Evolutionary conservation across 2,797 vertebrate genomes (phyloP).

Genomic region (Muraenolepis orangiensis): DNA sequence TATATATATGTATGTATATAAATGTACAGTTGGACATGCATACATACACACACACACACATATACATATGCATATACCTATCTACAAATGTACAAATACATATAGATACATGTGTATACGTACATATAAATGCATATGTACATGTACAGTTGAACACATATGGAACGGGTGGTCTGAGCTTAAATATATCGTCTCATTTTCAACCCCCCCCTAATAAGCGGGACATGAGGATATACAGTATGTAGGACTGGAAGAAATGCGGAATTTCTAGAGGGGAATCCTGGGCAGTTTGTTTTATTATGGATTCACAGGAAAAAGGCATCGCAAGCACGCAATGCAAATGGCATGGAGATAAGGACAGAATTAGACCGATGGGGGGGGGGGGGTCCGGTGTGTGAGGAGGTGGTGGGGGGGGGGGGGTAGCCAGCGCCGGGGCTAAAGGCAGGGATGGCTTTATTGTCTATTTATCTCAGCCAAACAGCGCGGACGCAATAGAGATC

Average conservation of each 20-base stretch:
- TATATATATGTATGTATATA: too few species aligned
- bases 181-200: not conserved
- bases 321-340: not conserved
- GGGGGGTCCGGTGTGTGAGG: too few species aligned
- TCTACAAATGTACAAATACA: too few species aligned
- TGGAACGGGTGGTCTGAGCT: not conserved
- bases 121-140: not conserved
- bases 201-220: not conserved
- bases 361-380: slow-evolving; percentile 15
- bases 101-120: too few species aligned
- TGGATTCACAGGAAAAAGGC: not conserved
- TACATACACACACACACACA: too few species aligned
- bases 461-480: slow-evolving; percentile 60
- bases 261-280: not conserved
- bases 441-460: slow-evolving; percentile 58
- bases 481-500: slow-evolving; percentile 51
- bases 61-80: too few species aligned
- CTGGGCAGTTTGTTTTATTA: not conserved
- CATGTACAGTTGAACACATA: not conserved
- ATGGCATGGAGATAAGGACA: slow-evolving; percentile 6
- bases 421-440: slow-evolving; percentile 21
- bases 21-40: too few species aligned
- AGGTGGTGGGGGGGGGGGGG: slow-evolving; percentile 19
- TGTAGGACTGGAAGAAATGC: not conserved
- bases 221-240: not conserved